Conservation (phyloP, 2,797 vertebrate genomes). For the Nyctalus aviator region DNA sequence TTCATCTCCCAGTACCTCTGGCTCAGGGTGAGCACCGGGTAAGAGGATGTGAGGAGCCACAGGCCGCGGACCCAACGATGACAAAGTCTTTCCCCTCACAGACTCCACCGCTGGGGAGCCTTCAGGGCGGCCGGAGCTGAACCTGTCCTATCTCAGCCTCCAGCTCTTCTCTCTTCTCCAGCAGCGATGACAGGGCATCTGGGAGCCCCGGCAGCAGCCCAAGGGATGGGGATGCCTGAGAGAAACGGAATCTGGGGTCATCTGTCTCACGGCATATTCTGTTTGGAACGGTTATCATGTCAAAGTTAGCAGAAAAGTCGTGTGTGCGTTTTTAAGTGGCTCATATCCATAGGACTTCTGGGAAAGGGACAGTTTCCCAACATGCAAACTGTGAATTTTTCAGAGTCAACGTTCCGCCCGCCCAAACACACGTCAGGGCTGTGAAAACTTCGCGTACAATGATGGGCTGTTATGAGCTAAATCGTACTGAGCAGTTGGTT, state of each 20-base stretch:
- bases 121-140: background rate
- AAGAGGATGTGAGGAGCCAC: constrained; percentile 30
- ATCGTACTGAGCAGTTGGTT: constrained; percentile 12
- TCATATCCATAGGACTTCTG: constrained; percentile 54
- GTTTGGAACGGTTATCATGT: constrained; percentile 52
- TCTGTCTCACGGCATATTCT: background rate
- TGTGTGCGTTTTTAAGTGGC: background rate
- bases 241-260: background rate
- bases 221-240: background rate
- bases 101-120: background rate
- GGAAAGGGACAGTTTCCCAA: constrained; percentile 42
- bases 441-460: constrained; percentile 73
- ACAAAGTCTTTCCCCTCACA: background rate
- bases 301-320: background rate
- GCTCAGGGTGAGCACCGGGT: constrained; percentile 6
- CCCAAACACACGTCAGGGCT: constrained; percentile 60
- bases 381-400: constrained; percentile 60
- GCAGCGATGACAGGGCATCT: too few relatives aligned
- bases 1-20: constrained; percentile 12
- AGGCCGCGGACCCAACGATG: background rate
- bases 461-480: constrained; percentile 58
- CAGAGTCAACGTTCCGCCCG: constrained; percentile 58
- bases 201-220: background rate
- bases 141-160: background rate
- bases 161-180: background rate